Conservation (phyloP, 2,888 invertebrate genomes). For the Eristalinus aeneus region DNA sequence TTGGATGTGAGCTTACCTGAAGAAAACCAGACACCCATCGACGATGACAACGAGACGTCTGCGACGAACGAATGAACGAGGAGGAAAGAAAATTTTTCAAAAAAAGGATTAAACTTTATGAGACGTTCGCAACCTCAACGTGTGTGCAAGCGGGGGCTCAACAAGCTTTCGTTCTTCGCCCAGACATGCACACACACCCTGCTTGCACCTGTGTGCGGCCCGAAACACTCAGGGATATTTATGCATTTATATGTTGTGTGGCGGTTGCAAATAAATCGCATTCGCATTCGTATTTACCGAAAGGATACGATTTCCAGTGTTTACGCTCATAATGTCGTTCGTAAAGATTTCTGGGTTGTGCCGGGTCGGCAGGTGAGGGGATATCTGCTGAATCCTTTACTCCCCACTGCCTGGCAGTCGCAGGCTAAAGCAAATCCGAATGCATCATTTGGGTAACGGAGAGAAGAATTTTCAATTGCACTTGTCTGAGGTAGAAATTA, state of each 20-base stretch:
- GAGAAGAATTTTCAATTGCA: conserved; percentile 32
- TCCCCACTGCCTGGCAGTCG: neutral
- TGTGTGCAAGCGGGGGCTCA: conserved; percentile 18
- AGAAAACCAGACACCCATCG: conserved; percentile 36
- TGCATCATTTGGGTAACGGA: conserved; percentile 27
- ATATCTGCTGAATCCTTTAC: conserved; percentile 28
- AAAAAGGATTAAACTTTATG: conserved; percentile 68
- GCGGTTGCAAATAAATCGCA: conserved; percentile 64
- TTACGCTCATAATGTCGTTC: conserved; percentile 66
- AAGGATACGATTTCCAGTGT: conserved; percentile 68
- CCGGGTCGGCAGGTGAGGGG: conserved; percentile 19
- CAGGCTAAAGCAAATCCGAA: neutral
- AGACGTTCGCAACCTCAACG: conserved; percentile 52
- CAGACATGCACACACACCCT: conserved; percentile 15
- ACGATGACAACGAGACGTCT: neutral
- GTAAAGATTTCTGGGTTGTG: conserved; percentile 42
- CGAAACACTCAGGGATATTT: conserved; percentile 60
- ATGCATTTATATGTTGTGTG: conserved; percentile 49
- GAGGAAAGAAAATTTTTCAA: conserved; percentile 30
- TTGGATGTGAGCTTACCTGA: conserved; percentile 29
- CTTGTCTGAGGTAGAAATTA: conserved; percentile 39
- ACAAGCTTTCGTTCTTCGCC: conserved; percentile 19
- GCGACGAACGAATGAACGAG: neutral
- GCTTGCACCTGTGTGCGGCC: conserved; percentile 8
- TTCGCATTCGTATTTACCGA: conserved; percentile 68